phyloP scores from a whole-genome alignment of 1,140 invertebrate species.

The Oncopodura yosiiana region DNA sequence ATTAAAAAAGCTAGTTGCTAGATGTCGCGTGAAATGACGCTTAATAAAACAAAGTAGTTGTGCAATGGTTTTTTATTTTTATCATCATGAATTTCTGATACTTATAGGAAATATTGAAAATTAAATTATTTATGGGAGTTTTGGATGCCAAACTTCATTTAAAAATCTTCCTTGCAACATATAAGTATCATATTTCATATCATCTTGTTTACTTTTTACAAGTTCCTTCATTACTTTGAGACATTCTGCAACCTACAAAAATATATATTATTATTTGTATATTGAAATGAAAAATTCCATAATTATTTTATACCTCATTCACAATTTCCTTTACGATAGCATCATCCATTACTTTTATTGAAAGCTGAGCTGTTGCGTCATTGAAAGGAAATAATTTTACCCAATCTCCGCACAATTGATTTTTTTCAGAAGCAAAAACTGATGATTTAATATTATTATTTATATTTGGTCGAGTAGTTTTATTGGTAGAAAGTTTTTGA shows the following conservation, averaged over 20 bases:
- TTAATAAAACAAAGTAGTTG: no score
- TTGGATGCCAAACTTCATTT: constrained; percentile 8
- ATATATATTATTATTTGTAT: no score
- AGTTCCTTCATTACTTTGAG: background rate
- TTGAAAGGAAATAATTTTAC: constrained; percentile 28
- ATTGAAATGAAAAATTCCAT: background rate
- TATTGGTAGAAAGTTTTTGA: no score
- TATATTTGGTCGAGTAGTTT: no score
- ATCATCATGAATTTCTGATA: no score
- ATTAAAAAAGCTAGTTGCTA: no score
- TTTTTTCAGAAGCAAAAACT: no score
- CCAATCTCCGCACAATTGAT: constrained; percentile 19
- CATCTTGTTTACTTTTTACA: background rate
- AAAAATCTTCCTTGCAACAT: background rate
- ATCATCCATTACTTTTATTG: constrained; percentile 11
- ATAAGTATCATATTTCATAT: background rate
- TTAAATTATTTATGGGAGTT: no score
- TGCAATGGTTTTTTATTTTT: no score
- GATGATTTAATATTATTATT: no score
- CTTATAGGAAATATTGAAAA: no score
- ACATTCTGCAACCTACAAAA: background rate
- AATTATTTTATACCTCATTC: constrained; percentile 12
- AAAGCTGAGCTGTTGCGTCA: constrained; percentile 4
- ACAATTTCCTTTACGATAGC: constrained; percentile 20
- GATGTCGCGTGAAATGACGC: no score